Conservation (phyloP, 2,888 invertebrate genomes). For the Chymomyza amoena region DNA sequence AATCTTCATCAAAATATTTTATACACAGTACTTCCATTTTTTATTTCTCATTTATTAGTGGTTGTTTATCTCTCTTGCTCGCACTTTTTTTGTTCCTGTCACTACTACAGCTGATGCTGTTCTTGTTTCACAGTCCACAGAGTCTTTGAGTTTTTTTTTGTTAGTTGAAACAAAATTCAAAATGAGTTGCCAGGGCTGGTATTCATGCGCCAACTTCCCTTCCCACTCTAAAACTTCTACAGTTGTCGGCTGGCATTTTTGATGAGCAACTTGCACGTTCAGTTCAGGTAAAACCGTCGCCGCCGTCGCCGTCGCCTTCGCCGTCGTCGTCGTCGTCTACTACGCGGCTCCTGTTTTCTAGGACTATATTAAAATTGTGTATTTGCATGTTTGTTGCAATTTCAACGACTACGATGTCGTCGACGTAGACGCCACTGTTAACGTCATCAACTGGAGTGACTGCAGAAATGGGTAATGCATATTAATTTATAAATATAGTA, state of each 20-base stretch:
- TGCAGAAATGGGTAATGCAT: slow-evolving; percentile 50
- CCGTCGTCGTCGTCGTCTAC: neutral
- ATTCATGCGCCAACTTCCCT: slow-evolving; percentile 2
- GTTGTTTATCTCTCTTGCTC: too few relatives aligned
- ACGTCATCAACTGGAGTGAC: slow-evolving; percentile 10
- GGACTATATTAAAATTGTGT: slow-evolving; percentile 69
- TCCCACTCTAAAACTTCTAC: neutral
- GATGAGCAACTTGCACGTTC: slow-evolving; percentile 57
- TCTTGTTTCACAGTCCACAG: neutral
- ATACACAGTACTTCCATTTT: too few relatives aligned
- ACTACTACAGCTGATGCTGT: too few relatives aligned
- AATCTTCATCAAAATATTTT: slow-evolving; percentile 43
- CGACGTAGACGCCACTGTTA: slow-evolving; percentile 26
- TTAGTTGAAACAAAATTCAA: neutral
- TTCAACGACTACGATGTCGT: slow-evolving; percentile 43
- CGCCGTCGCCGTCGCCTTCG: neutral
- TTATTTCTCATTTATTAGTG: too few relatives aligned
- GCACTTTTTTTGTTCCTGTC: too few relatives aligned
- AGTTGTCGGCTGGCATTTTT: slow-evolving; percentile 63
- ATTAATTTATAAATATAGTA: slow-evolving; percentile 70
- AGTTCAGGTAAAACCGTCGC: neutral
- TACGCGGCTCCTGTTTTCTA: slow-evolving; percentile 24
- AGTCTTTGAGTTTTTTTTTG: slow-evolving; percentile 1
- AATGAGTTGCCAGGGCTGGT: slow-evolving; percentile 16
- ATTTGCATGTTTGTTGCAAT: slow-evolving; percentile 72